These are phyloP conservation scores for Mimas tiliae DNA, from an alignment of 2,888 invertebrate species.

Conservation along the genomic window DNA sequence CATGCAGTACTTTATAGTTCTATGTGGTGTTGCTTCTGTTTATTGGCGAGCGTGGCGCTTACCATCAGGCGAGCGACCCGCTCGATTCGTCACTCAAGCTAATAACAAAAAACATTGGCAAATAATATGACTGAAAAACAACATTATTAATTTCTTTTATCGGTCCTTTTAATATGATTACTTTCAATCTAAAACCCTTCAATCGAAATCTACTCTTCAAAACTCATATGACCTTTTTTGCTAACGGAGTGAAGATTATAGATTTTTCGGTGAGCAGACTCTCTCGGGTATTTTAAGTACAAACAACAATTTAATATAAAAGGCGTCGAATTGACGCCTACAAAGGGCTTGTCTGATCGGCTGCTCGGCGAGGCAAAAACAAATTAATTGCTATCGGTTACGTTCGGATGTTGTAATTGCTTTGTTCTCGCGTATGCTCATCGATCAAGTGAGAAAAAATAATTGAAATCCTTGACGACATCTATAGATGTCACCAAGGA, in stretches of 20 bases:
- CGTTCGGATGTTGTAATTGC: constrained; percentile 78
- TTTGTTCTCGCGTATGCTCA: constrained; percentile 72
- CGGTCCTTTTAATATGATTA: constrained; percentile 59
- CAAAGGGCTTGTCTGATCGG: constrained; percentile 69
- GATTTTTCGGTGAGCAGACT: constrained; percentile 28
- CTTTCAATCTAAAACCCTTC: background rate
- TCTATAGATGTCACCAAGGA: constrained; percentile 44
- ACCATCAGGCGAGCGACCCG: no score
- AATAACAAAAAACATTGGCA: no score
- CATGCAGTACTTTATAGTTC: no score
- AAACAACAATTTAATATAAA: constrained; percentile 71
- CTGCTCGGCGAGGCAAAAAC: constrained; percentile 72
- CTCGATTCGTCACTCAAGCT: no score
- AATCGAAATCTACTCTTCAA: no score
- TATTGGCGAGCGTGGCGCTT: no score
- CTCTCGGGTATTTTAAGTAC: constrained; percentile 37
- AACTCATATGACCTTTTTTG: background rate
- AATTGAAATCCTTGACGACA: constrained; percentile 71
- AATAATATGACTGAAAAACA: no score
- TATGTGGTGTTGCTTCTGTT: no score
- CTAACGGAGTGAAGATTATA: constrained; percentile 26
- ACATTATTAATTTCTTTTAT: constrained; percentile 53
- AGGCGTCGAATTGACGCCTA: constrained; percentile 66
- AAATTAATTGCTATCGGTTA: constrained; percentile 83
- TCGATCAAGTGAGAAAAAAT: constrained; percentile 81